Base-by-base conservation (phyloP, 2,797 vertebrate genomes). In the Picus viridis region DNA sequence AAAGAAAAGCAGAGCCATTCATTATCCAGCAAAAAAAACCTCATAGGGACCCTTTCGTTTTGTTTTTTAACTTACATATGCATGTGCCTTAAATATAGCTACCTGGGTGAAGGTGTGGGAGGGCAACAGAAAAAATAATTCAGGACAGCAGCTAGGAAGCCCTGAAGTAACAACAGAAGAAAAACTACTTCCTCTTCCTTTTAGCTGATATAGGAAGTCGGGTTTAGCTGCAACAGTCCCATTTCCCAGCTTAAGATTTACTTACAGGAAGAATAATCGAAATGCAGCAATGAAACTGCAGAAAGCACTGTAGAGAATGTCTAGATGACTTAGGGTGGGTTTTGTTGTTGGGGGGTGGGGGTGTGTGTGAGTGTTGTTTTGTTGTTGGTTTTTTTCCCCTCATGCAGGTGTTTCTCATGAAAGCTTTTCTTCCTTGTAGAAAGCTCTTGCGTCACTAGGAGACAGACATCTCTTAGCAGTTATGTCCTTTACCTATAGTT, bases 101-200 rank as follows among this genome's bases (percentile, higher is more conserved):
- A n/a, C 0, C 0, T 7, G 34, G 51, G 24, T 58, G 24, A 18
- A 45, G 39, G 10, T 53, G 10, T 9, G 30, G n/a, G 30, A 58
- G 47, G 36, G 51, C 34, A 68, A 70, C 2, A 78, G 43, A 34
- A 4, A 47, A 88, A 84, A 57, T 32, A 43, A 62, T 13, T 8
- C 41, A 85, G 72, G 16, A 77, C 30, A 69, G 82, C 22, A 69
- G 14, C 34, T 64, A 59, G 36, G 29, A 87, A 86, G 43, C 30
- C 63, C 73, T 82, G 65, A 56, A 69, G 20, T 22, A 69, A 53
- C 36, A 45, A 54, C 13, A 39, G 8, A 59, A 70, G n/a, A 29
- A 29, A 83, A 90, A 78, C 56, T 81, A 85, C 22, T 30, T 41
- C 5, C 9, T 61, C 14, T 81, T 41, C 24, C 62, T 83, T 45